Conservation (phyloP, 2,888 invertebrate species). For the Cheilosia vulpina region DNA sequence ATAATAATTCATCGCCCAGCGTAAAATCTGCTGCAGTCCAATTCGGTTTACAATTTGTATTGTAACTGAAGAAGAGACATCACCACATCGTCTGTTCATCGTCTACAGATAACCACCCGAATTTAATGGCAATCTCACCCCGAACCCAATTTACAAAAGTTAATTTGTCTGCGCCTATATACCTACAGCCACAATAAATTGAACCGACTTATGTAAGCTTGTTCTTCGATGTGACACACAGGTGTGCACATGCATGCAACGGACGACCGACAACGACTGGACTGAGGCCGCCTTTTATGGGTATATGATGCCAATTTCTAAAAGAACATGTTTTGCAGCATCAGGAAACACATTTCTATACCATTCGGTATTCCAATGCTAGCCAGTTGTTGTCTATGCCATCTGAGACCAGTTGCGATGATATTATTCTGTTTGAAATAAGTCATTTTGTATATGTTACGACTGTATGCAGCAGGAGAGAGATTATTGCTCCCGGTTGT, state of each 20-base stretch:
- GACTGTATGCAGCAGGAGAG: not conserved
- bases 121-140: no score
- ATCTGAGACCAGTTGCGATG: not conserved
- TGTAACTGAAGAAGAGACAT: no score
- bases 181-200: no score
- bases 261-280: not conserved
- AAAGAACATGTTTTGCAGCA: constrained; percentile 25
- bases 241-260: not conserved
- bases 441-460: not conserved
- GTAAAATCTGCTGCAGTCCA: no score
- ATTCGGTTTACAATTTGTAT: no score
- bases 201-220: not conserved
- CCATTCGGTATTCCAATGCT: constrained; percentile 2
- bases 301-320: not conserved
- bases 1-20: no score
- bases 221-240: not conserved
- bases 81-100: no score
- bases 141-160: no score
- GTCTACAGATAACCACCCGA: no score
- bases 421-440: constrained; percentile 8
- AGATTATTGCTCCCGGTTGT: constrained; percentile 7
- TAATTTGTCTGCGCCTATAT: no score
- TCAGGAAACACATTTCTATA: constrained; percentile 7
- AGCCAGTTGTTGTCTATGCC: not conserved
- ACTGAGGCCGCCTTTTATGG: constrained; percentile 7